Evolutionary conservation across 1,140 invertebrate genomes (phyloP).

Genomic region (Chelonus insularis): DNA sequence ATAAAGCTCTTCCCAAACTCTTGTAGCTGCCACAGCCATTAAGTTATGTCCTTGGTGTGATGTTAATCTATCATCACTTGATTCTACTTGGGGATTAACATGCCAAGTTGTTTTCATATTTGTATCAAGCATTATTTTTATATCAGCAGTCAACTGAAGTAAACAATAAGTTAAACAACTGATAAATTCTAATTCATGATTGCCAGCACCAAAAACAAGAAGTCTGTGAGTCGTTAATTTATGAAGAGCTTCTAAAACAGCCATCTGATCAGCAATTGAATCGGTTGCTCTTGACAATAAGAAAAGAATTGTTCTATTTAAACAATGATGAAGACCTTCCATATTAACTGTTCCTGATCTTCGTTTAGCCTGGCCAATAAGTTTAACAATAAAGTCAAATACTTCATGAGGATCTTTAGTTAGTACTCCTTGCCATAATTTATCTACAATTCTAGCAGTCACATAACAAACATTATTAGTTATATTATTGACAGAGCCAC

Average conservation of each 20-base stretch:
- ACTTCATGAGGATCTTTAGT: constrained; percentile 91
- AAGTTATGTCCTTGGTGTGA: constrained; percentile 82
- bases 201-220: constrained; percentile 90
- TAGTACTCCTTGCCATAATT: constrained; percentile 89
- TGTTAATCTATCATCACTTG: constrained; percentile 74
- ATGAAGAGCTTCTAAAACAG: constrained; percentile 88
- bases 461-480: constrained; percentile 92
- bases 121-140: constrained; percentile 81
- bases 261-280: constrained; percentile 86
- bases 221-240: constrained; percentile 86
- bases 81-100: constrained; percentile 77
- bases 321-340: constrained; percentile 88
- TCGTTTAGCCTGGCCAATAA: constrained; percentile 86
- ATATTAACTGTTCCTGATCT: constrained; percentile 72
- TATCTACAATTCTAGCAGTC: constrained; percentile 91
- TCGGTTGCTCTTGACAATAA: constrained; percentile 89
- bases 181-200: constrained; percentile 94
- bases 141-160: constrained; percentile 89
- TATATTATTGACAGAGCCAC: constrained; percentile 79
- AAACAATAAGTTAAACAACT: constrained; percentile 94
- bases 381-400: constrained; percentile 92
- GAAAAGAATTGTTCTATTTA: constrained; percentile 93
- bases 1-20: constrained; percentile 97
- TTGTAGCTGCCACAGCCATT: constrained; percentile 84
- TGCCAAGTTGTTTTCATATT: constrained; percentile 87